phyloP scores from a whole-genome alignment of 2,113 vertebrate species.

The Axis porcinus region DNA sequence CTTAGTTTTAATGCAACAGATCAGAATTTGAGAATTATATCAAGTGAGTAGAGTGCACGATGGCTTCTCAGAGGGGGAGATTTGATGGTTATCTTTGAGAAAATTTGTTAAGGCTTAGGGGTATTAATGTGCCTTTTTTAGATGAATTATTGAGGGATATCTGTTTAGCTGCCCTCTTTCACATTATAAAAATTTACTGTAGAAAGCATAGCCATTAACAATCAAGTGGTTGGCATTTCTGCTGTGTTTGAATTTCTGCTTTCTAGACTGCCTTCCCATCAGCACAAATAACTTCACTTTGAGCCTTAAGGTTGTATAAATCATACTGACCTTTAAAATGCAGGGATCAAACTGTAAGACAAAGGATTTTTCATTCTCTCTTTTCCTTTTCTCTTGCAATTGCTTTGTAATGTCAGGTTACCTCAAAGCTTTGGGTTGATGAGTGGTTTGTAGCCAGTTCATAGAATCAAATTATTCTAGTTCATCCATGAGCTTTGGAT shows the following conservation, averaged over 20 bases:
- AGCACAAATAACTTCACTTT: constrained; percentile 17
- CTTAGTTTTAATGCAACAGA: constrained; percentile 16
- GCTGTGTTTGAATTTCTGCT: constrained; percentile 51
- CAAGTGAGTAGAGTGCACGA: constrained; percentile 18
- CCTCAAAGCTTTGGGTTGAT: not conserved
- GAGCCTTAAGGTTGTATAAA: constrained; percentile 37
- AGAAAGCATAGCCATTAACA: not conserved
- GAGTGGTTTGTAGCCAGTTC: not conserved
- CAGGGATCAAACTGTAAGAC: not conserved
- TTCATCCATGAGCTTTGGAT: not conserved
- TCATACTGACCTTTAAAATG: constrained; percentile 42
- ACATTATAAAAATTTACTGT: constrained; percentile 12
- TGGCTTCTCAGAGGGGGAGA: not conserved
- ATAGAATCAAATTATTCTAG: not conserved
- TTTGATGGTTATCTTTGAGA: constrained; percentile 17
- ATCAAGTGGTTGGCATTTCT: constrained; percentile 32
- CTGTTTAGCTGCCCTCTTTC: constrained; percentile 22
- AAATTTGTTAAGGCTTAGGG: constrained; percentile 29
- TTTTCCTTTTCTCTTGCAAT: not conserved
- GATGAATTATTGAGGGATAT: not conserved
- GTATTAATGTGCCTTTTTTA: not conserved
- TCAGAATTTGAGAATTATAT: constrained; percentile 27
- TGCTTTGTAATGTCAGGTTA: not conserved
- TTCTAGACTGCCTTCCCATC: constrained; percentile 8
- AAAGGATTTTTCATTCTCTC: not conserved